phyloP scores from a whole-genome alignment of 2,797 vertebrate genomes.

The Rousettus madagascariensis region DNA sequence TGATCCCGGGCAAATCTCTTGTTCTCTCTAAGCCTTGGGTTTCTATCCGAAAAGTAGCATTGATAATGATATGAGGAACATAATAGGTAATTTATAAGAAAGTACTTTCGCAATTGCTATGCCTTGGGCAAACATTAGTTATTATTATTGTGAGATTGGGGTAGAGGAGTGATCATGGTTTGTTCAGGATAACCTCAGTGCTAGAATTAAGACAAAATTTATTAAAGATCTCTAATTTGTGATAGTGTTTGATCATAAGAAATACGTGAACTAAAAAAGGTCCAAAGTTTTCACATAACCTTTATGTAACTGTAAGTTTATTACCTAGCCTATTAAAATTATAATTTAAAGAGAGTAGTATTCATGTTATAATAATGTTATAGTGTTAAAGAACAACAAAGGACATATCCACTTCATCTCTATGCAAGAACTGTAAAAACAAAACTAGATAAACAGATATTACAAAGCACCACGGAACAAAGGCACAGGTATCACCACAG shows the following conservation, averaged over 20 bases:
- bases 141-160: background rate
- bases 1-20: background rate
- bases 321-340: background rate
- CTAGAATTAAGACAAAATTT: conserved; percentile 12
- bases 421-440: background rate
- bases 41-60: background rate
- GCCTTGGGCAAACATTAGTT: background rate
- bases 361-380: background rate
- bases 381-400: background rate
- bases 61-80: background rate
- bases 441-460: background rate
- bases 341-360: background rate
- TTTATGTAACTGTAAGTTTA: background rate
- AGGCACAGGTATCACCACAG: background rate
- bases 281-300: background rate
- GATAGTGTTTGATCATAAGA: background rate
- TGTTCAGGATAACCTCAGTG: background rate
- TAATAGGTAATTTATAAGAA: background rate
- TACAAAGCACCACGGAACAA: background rate
- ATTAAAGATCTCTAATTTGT: background rate
- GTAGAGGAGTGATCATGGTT: background rate
- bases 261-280: background rate
- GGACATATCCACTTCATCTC: background rate
- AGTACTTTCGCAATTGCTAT: background rate
- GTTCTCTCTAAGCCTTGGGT: background rate